A percentile compares a stretch with the other conserved stretches of the same genome.
Evolutionary conservation across 2,113 vertebrate genomes (phyloP).

Genomic region (Sula dactylatra): DNA sequence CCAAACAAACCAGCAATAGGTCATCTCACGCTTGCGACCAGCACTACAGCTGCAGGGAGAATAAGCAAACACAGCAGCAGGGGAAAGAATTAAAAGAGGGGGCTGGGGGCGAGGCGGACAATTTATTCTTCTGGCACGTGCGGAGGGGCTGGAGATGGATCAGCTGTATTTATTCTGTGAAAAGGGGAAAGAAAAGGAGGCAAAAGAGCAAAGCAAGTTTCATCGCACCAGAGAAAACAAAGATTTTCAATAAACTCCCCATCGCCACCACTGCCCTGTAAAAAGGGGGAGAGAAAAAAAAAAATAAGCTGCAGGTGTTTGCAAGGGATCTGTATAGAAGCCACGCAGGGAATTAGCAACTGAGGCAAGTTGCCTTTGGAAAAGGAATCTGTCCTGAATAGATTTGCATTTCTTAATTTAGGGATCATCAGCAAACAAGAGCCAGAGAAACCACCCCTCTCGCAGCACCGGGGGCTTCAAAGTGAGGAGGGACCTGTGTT

Average conservation of each 20-base stretch:
- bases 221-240: constrained; percentile 48
- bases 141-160: constrained; percentile 65
- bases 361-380: constrained; percentile 59
- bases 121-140: constrained; percentile 79
- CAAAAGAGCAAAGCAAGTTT: constrained; percentile 66
- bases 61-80: constrained; percentile 70
- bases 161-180: constrained; percentile 83
- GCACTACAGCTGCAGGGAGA: constrained; percentile 76
- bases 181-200: constrained; percentile 64
- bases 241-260: constrained; percentile 61
- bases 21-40: constrained; percentile 52
- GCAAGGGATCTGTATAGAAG: constrained; percentile 43
- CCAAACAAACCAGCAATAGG: constrained; percentile 59
- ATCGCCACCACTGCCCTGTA: not conserved
- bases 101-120: constrained; percentile 3
- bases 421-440: constrained; percentile 48
- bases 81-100: constrained; percentile 55
- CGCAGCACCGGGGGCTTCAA: constrained; percentile 3
- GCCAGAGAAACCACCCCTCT: not conserved
- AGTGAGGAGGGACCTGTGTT: not conserved
- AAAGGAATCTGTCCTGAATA: constrained; percentile 42
- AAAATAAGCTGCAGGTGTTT: constrained; percentile 67
- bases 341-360: constrained; percentile 57
- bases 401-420: constrained; percentile 66
- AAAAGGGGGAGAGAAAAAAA: not conserved